Evolutionary conservation across 2,113 vertebrate species (phyloP).

Genomic region (Chunga burmeisteri): DNA sequence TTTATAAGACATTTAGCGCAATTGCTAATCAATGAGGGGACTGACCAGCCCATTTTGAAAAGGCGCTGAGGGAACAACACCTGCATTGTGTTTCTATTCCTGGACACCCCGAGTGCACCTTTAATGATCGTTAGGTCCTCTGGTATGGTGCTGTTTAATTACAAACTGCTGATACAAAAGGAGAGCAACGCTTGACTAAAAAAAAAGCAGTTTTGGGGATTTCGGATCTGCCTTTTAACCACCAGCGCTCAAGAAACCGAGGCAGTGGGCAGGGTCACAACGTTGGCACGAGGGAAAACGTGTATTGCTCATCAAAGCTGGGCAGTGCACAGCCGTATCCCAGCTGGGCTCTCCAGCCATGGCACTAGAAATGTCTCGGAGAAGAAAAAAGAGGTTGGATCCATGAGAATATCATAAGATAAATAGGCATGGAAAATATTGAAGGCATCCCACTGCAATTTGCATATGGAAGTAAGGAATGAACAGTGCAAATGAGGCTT

Average conservation of each 20-base stretch:
- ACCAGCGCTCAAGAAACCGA: background rate
- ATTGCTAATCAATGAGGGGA: background rate
- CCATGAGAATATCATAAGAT: background rate
- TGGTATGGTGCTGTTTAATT: constrained; percentile 21
- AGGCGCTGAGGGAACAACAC: constrained; percentile 1
- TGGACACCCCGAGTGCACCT: background rate
- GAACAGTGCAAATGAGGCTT: background rate
- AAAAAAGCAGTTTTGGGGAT: background rate
- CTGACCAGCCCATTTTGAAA: background rate
- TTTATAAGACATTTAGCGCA: constrained; percentile 21
- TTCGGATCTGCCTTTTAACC: constrained; percentile 19
- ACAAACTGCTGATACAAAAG: background rate
- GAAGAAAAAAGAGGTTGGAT: constrained; percentile 9
- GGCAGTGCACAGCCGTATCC: constrained; percentile 17
- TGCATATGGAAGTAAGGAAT: background rate
- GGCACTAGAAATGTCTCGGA: background rate
- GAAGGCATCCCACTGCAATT: background rate
- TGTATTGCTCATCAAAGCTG: constrained; percentile 22
- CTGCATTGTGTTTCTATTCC: constrained; percentile 31
- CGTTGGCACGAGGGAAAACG: background rate
- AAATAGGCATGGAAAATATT: background rate
- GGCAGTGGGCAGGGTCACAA: background rate
- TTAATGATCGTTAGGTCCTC: background rate
- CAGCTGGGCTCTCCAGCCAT: constrained; percentile 23
- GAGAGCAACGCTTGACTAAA: background rate